Percentiles rank a stretch among this genome's conserved stretches.
These are phyloP conservation scores for Camponotus vicinus DNA, from an alignment of 1,140 invertebrate genomes.

Conservation along the genomic window DNA sequence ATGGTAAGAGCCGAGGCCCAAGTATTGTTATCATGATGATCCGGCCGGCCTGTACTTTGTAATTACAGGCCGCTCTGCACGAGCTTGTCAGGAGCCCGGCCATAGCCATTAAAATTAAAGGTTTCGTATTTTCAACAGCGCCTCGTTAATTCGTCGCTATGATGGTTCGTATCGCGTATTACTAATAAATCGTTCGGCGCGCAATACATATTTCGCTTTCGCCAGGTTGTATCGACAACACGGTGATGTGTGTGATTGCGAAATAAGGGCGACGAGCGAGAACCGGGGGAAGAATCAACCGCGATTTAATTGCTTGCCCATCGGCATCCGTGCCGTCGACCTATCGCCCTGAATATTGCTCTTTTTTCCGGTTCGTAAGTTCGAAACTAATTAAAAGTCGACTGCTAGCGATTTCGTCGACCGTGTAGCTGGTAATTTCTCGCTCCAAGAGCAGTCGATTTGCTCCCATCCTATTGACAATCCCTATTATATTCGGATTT, in stretches of 20 bases:
- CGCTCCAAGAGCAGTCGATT: background rate
- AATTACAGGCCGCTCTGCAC: constrained; percentile 51
- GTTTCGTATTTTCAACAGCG: constrained; percentile 54
- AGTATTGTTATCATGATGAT: constrained; percentile 63
- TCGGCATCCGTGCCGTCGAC: constrained; percentile 21
- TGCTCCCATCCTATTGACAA: constrained; percentile 7
- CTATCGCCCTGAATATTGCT: constrained; percentile 14
- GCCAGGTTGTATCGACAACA: constrained; percentile 9
- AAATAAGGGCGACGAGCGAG: constrained; percentile 19
- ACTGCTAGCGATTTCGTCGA: constrained; percentile 3
- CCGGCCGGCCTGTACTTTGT: constrained; percentile 46
- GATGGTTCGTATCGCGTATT: constrained; percentile 34
- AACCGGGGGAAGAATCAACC: background rate
- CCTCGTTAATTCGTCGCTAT: constrained; percentile 59
- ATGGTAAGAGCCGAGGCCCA: constrained; percentile 25
- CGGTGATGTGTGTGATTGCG: constrained; percentile 15
- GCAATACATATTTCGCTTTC: background rate
- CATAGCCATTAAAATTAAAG: constrained; percentile 47
- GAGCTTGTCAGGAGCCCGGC: constrained; percentile 13
- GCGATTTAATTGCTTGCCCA: constrained; percentile 54
- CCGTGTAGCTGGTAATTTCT: constrained; percentile 13
- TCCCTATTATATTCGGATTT: background rate
- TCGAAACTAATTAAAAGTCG: constrained; percentile 61
- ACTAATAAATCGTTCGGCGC: constrained; percentile 34
- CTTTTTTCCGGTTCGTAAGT: constrained; percentile 39